These are phyloP conservation scores for Echinometra lucunter DNA, from an alignment of 53 echinoderm and acorn worm species.

Conservation along the genomic window DNA sequence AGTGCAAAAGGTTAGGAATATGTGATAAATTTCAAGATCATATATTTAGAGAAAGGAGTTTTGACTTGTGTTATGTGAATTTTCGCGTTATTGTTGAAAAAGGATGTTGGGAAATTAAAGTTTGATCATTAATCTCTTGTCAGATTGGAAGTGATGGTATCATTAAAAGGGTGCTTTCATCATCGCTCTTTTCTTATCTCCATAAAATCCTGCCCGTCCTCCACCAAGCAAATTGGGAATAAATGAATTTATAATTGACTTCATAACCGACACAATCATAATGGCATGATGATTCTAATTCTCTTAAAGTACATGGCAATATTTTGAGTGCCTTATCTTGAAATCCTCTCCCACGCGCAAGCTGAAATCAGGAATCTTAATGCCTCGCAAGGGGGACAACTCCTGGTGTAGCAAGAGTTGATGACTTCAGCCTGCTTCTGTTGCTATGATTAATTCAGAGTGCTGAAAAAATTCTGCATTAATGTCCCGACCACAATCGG, in stretches of 20 bases:
- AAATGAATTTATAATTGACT: background rate
- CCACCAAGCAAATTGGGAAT: background rate
- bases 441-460: constrained; percentile 21
- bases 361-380: constrained; percentile 30
- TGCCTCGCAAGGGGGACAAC: constrained; percentile 25
- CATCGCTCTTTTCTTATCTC: background rate
- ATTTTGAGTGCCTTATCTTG: background rate
- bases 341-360: constrained; percentile 23
- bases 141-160: no score
- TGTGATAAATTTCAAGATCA: no score
- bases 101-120: no score
- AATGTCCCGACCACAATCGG: constrained; percentile 35
- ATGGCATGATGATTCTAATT: background rate
- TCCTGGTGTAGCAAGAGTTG: background rate
- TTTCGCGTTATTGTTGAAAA: no score
- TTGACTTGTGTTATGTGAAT: no score
- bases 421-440: constrained; percentile 18
- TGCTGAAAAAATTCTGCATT: constrained; percentile 36
- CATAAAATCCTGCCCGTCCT: background rate
- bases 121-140: no score
- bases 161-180: no score
- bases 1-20: no score
- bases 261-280: background rate
- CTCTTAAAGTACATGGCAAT: background rate
- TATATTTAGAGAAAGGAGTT: no score